Base-by-base conservation (phyloP, 2,888 invertebrate species). In the Scaptomyza tumidula region DNA sequence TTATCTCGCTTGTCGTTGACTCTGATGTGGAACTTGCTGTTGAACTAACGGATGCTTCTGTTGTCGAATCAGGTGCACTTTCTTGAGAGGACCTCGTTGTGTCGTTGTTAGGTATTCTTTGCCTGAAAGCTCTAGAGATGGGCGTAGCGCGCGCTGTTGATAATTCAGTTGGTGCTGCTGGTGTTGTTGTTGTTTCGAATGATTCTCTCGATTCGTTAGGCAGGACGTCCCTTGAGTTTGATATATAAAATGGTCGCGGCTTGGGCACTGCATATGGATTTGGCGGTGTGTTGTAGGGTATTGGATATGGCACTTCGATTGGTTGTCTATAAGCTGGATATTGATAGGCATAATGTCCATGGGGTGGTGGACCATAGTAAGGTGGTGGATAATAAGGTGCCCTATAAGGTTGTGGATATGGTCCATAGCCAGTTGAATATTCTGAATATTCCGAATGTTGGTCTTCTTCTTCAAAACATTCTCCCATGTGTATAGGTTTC, bases 181-280 rank as follows among this genome's bases (percentile, higher is more conserved):
- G 19, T 19, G 19, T 19, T 19, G 19, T 19, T 19, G 19, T n/a
- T n/a, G n/a, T n/a, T n/a, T n/a, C n/a, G n/a, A n/a, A n/a, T n/a
- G n/a, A n/a, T n/a, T n/a, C n/a, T n/a, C n/a, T 24, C 6, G 62
- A 55, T 24, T 75, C 75, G 2, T 44, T 60, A 6, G 67, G 65
- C 27, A 75, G 24, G 11, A 19, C 0, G 13, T 46, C 44, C 9
- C 76, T 65, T 10, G 60, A 58, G 1, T 71, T 75, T 6, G 46
- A 37, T 0, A 55, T 9, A 3, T 19, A 44, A 43, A 65, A 71
- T 1, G 64, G 53, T 1, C 44, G 39, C 6, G 27, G 13, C 19
- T 44, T 50, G 10, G 58, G 13, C 1, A 29, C 35, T 1, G n/a
- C 29, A 41, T 66, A 49, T 2, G 66, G 45, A 50, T 35, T 37